These are phyloP conservation scores for Taxidea taxus DNA, from an alignment of 2,113 vertebrate genomes.

Conservation along the genomic window DNA sequence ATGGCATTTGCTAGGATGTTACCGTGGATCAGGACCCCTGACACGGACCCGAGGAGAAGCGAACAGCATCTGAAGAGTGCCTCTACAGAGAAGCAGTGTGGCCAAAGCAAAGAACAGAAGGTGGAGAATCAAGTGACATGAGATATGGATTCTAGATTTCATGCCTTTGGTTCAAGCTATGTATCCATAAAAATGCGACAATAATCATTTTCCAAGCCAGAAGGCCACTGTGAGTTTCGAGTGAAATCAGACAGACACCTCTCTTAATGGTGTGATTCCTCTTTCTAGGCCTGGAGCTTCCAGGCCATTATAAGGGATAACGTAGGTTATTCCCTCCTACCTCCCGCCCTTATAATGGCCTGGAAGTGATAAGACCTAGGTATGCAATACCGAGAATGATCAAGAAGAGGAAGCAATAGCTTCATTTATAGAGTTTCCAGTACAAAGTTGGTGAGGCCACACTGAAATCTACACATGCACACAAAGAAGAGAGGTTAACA, in stretches of 20 bases:
- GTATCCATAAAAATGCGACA: background rate
- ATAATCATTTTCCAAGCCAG: background rate
- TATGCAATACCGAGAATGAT: background rate
- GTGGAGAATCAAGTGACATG: background rate
- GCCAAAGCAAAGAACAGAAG: background rate
- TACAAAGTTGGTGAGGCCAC: background rate
- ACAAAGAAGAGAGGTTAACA: background rate
- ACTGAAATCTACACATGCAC: background rate
- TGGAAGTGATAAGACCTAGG: background rate
- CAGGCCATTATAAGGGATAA: background rate
- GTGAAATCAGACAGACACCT: background rate
- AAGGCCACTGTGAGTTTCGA: background rate
- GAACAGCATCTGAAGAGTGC: background rate
- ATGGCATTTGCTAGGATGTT: background rate
- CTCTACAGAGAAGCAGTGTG: background rate
- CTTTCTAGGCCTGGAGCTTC: too few species aligned
- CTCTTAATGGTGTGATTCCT: too few species aligned
- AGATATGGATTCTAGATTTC: background rate
- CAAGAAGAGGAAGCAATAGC: background rate
- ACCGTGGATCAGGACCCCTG: background rate
- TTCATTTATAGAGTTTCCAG: conserved; percentile 16
- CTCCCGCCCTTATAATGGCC: too few species aligned
- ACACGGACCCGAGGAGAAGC: background rate
- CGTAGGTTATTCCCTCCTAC: too few species aligned
- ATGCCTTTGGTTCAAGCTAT: background rate